Evolutionary conservation across 2,113 vertebrate species (phyloP), one percentile per base, ranked within the genome.

Genomic region (Cololabis saira): DNA sequence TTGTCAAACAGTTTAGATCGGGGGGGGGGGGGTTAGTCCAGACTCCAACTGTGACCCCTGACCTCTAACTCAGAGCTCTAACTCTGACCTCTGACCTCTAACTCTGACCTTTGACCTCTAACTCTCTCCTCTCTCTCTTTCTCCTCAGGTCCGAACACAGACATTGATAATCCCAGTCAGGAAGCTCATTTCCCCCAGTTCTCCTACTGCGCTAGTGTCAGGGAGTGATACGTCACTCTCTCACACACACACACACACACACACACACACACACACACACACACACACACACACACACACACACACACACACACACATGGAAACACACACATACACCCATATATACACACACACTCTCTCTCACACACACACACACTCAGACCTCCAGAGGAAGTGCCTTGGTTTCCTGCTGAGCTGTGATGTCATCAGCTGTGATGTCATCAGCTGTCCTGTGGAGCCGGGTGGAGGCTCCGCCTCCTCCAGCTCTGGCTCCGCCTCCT

Each of bases 171-270:
- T 12, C 67, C 89, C 0, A 88, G 92, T 71, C 92, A 95, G 87
- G 91, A 92, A 67, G 90, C 95, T 0, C 95, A 96, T 87, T 96
- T 96, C 82, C 95, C 95, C 12, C 95, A 96, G 87, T 96, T 96
- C 90, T 96, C 95, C 61, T 96, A 96, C 77, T 96, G 94, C 0
- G 95, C 95, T 63, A 91, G 90, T 88, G 94, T 95, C 73, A 93
- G 95, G 48, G 95, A 96, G 78, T 95, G 89, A 94, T 54, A 9
- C 27, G 12, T 22, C 24, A 14, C 56, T n/a, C 22, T 43, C 61
- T 56, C 70, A 50, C 57, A 15, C 52, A 72, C 41, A 49, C 56
- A 71, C 52, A 48, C 27, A 71, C 47, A 64, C 54, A 66, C 50
- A 44, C 47, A 65, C 45, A 63, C 18, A 67, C 41, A 66, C 50